Evolutionary conservation across 2,888 invertebrate genomes (phyloP).

Genomic region (Eupithecia insigniata): DNA sequence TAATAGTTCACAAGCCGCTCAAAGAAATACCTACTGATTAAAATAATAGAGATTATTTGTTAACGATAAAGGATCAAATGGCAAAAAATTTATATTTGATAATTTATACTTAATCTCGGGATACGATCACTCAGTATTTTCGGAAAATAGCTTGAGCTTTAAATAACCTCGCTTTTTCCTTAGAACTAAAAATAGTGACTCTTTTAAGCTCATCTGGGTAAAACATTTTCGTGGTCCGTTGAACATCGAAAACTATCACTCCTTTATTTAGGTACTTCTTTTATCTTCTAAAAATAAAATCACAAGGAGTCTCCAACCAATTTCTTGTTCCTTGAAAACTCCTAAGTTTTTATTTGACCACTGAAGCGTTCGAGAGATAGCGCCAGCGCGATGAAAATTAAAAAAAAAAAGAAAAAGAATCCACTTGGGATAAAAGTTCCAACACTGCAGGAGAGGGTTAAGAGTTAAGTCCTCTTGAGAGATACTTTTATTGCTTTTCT

Average conservation of each 20-base stretch:
- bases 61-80: too few species aligned
- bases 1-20: too few species aligned
- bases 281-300: constrained; percentile 10
- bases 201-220: constrained; percentile 8
- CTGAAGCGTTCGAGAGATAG: constrained; percentile 84
- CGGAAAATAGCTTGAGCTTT: background rate
- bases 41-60: too few species aligned
- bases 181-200: constrained; percentile 26
- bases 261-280: constrained; percentile 15
- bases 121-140: background rate
- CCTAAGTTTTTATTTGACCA: constrained; percentile 84
- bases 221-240: constrained; percentile 20
- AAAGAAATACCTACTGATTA: too few species aligned
- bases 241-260: constrained; percentile 19
- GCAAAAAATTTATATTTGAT: too few species aligned
- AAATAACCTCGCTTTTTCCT: background rate
- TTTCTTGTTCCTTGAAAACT: constrained; percentile 70
- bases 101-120: too few species aligned
- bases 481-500: constrained; percentile 49
- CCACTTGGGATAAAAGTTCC: constrained; percentile 46
- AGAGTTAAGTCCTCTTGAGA: constrained; percentile 43
- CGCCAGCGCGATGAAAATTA: constrained; percentile 80
- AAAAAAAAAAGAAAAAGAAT: constrained; percentile 70
- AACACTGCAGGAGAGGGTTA: constrained; percentile 32
- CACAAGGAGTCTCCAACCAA: constrained; percentile 44